These are phyloP conservation scores for Erebia palarica DNA, from an alignment of 2,888 invertebrate genomes.

Conservation along the genomic window DNA sequence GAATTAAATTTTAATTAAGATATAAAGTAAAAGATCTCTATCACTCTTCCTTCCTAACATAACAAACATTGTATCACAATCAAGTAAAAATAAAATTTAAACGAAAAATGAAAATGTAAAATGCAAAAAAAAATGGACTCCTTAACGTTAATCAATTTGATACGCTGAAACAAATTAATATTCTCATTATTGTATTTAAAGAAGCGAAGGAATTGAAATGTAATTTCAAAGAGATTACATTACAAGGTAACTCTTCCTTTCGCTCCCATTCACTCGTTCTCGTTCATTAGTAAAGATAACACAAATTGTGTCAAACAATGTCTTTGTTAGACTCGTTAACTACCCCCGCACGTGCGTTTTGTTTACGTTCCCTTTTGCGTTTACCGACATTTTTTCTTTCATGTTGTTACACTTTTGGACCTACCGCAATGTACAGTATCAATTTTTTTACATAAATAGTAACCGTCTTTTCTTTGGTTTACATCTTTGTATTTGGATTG, in stretches of 20 bases:
- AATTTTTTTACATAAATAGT: constrained; percentile 8
- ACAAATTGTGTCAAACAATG: constrained; percentile 26
- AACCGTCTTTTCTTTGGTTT: too few relatives aligned
- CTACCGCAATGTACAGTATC: constrained; percentile 20
- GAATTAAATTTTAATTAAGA: too few relatives aligned
- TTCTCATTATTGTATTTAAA: not conserved
- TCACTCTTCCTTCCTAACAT: too few relatives aligned
- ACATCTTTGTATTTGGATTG: too few relatives aligned
- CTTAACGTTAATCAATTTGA: too few relatives aligned
- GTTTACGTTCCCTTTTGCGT: constrained; percentile 47
- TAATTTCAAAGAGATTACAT: constrained; percentile 10
- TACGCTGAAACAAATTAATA: not conserved
- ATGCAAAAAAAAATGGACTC: too few relatives aligned
- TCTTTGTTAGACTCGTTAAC: constrained; percentile 26
- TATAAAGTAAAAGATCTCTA: too few relatives aligned
- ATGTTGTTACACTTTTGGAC: constrained; percentile 21
- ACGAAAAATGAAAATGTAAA: too few relatives aligned
- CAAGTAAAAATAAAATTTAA: too few relatives aligned
- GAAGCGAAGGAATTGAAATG: not conserved
- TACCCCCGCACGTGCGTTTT: constrained; percentile 55
- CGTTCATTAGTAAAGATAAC: constrained; percentile 30
- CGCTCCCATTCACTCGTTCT: constrained; percentile 30
- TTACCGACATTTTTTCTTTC: constrained; percentile 30
- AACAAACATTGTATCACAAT: too few relatives aligned
- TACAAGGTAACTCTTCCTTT: constrained; percentile 23